Percentiles rank a stretch among this genome's conserved stretches.
phyloP scores from a whole-genome alignment of 2,797 vertebrate genomes.

The Mormyrus hasselquistii region DNA sequence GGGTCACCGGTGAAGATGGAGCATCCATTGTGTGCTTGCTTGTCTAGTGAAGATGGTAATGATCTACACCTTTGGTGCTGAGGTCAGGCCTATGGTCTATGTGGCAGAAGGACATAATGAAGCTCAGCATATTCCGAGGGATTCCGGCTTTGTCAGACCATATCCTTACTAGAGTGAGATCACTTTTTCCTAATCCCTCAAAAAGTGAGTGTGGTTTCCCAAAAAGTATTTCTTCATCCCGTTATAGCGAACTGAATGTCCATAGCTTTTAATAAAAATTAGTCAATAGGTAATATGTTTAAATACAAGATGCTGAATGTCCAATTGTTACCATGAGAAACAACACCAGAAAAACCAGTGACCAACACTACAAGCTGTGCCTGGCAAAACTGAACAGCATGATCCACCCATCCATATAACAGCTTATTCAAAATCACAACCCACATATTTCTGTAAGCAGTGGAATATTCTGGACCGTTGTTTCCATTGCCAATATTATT shows the following conservation, averaged over 20 bases:
- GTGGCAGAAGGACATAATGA: not conserved
- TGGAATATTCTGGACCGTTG: not conserved
- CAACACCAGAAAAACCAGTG: not conserved
- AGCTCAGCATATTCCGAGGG: slow-evolving; percentile 24
- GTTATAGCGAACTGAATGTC: not conserved
- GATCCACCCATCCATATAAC: not conserved
- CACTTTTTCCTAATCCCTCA: slow-evolving; percentile 60
- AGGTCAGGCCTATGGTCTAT: not conserved
- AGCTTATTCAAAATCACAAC: not conserved
- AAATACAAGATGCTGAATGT: not conserved
- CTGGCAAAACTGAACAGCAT: not conserved
- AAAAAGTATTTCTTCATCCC: slow-evolving; percentile 32
- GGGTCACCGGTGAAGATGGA: not conserved
- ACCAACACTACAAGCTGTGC: not conserved
- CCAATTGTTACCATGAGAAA: not conserved
- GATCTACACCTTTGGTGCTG: not conserved
- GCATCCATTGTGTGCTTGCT: not conserved
- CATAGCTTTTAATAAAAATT: not conserved
- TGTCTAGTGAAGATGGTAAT: not conserved
- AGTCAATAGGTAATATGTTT: not conserved
- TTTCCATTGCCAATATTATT: not conserved
- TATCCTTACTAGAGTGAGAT: slow-evolving; percentile 47
- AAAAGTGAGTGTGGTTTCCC: slow-evolving; percentile 41
- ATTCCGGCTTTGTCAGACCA: slow-evolving; percentile 41
- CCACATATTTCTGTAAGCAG: not conserved